Conservation (phyloP, 1,140 invertebrate genomes). For the Catajapyx aquilonaris region DNA sequence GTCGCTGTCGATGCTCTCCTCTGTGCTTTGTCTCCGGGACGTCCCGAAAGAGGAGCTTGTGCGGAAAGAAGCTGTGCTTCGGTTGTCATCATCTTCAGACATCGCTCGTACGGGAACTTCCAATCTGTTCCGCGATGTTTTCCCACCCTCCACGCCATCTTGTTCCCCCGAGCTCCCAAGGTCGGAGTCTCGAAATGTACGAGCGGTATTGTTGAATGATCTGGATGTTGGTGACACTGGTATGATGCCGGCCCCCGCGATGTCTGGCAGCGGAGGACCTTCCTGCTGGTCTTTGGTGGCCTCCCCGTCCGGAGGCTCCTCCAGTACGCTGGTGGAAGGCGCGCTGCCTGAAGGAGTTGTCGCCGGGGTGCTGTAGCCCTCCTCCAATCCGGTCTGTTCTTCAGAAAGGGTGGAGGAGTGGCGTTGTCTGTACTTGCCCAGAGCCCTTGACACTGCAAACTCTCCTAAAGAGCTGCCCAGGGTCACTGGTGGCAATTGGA, state of each 20-base stretch:
- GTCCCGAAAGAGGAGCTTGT: slow-evolving; percentile 58
- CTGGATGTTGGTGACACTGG: background rate
- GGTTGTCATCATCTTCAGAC: slow-evolving; percentile 55
- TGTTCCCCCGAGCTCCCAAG: slow-evolving; percentile 12
- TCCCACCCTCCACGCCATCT: background rate
- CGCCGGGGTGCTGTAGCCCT: slow-evolving; percentile 22
- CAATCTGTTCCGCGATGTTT: background rate
- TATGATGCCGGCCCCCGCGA: background rate
- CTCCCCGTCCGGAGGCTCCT: slow-evolving; percentile 10
- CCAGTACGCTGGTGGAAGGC: background rate
- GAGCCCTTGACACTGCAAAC: slow-evolving; percentile 58
- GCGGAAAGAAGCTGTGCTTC: slow-evolving; percentile 63
- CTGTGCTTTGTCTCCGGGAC: slow-evolving; percentile 69
- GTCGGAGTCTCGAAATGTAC: slow-evolving; percentile 11
- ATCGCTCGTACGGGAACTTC: slow-evolving; percentile 9
- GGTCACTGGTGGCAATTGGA: slow-evolving; percentile 26
- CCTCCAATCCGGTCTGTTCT: slow-evolving; percentile 31
- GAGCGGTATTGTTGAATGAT: background rate
- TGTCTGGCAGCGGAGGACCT: slow-evolving; percentile 2
- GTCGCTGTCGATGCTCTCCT: slow-evolving; percentile 79
- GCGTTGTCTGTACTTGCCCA: slow-evolving; percentile 57
- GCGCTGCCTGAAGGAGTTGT: slow-evolving; percentile 7
- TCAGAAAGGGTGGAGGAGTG: slow-evolving; percentile 40
- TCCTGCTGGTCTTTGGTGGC: slow-evolving; percentile 7
- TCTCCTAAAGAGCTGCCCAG: slow-evolving; percentile 44